A percentile compares a stretch with the other conserved stretches of the same genome.
These are phyloP conservation scores for Limnephilus lunatus DNA, from an alignment of 2,888 invertebrate species.

Conservation along the genomic window DNA sequence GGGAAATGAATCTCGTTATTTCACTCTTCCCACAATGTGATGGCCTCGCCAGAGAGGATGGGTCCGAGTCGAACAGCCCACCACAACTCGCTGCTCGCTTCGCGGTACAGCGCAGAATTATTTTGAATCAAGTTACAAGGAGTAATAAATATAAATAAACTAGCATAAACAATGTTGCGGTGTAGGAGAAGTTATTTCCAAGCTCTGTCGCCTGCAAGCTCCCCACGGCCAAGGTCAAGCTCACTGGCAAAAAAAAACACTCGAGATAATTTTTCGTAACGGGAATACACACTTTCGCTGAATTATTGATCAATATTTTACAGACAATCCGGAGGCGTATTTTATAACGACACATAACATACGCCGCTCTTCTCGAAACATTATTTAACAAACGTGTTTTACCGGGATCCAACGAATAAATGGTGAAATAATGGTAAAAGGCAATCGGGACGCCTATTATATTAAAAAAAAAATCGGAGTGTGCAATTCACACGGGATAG, in stretches of 20 bases:
- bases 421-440: not conserved
- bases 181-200: conserved; percentile 41
- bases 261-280: conserved; percentile 12
- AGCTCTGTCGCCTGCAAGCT: conserved; percentile 24
- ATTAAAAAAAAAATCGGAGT: not conserved
- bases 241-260: conserved; percentile 2
- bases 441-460: not conserved
- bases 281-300: conserved; percentile 35
- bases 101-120: conserved; percentile 4
- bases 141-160: conserved; percentile 51
- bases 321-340: not conserved
- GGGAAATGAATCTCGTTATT: not conserved
- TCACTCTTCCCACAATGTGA: not conserved
- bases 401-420: not conserved
- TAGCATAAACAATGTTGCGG: conserved; percentile 45
- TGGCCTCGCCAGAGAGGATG: not conserved
- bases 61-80: not conserved
- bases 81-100: not conserved
- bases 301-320: conserved; percentile 36
- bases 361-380: not conserved
- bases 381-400: not conserved
- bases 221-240: conserved; percentile 43
- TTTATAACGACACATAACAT: conserved; percentile 8
- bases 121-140: conserved; percentile 40
- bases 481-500: too few species aligned